These are phyloP conservation scores for Archilochus colubris DNA, from an alignment of 2,113 vertebrate genomes.

Conservation along the genomic window DNA sequence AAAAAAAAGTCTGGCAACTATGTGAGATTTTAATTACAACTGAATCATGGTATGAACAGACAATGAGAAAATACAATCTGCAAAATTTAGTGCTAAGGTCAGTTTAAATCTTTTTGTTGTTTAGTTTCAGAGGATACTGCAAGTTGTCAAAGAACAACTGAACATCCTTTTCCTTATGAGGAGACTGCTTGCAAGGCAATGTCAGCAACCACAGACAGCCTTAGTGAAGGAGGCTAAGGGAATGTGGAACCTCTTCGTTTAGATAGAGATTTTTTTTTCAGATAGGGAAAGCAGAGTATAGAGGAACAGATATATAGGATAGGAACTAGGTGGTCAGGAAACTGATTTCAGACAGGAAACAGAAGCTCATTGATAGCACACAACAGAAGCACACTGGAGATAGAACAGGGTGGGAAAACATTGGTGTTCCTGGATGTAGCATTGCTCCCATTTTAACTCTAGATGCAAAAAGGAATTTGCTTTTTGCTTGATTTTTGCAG, in stretches of 20 bases:
- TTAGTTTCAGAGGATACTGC: not conserved
- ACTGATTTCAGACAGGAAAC: not conserved
- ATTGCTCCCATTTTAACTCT: not conserved
- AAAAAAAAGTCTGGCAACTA: not conserved
- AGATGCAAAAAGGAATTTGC: not conserved
- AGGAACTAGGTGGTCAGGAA: not conserved
- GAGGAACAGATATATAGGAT: not conserved
- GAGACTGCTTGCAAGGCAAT: not conserved
- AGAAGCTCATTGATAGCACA: not conserved
- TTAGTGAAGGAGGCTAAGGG: not conserved
- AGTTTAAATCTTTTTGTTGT: not conserved
- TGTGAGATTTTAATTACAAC: not conserved
- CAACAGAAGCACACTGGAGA: not conserved
- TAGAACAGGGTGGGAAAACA: not conserved
- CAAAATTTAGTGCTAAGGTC: not conserved
- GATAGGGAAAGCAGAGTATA: not conserved
- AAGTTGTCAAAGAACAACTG: not conserved
- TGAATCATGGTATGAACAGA: not conserved
- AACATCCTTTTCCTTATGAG: not conserved
- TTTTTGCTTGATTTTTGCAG: not conserved
- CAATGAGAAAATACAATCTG: not conserved
- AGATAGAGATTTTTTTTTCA: not conserved
- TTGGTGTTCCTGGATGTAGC: fast-evolving
- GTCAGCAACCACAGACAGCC: not conserved
- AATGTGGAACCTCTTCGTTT: not conserved